These are phyloP conservation scores for Ctenopoma kingsleyae DNA, from an alignment of 2,797 vertebrate genomes.

Conservation along the genomic window DNA sequence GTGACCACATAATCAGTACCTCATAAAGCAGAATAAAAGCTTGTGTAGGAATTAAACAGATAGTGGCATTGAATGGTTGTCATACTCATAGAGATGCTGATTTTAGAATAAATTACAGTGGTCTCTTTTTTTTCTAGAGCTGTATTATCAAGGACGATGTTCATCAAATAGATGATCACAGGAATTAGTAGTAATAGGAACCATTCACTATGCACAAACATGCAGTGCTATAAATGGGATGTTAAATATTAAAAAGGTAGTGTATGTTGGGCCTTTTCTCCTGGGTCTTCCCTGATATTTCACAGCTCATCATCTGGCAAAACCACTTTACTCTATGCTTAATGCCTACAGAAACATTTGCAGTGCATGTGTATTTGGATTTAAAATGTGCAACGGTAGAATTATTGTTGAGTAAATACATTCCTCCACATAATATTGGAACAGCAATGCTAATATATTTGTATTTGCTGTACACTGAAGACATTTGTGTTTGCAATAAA, in stretches of 20 bases:
- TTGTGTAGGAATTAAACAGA: too few species aligned
- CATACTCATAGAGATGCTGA: too few species aligned
- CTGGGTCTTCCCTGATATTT: conserved; percentile 51
- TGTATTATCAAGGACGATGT: conserved; percentile 5
- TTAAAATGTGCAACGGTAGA: conserved; percentile 2
- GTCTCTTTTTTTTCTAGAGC: too few species aligned
- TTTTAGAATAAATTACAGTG: too few species aligned
- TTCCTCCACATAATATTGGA: background rate
- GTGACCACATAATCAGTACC: too few species aligned
- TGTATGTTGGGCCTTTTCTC: conserved; percentile 28
- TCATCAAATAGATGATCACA: background rate
- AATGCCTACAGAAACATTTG: conserved; percentile 42
- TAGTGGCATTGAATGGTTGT: too few species aligned
- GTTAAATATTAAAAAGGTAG: conserved; percentile 37
- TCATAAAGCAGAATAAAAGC: too few species aligned
- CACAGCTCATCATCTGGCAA: conserved; percentile 55
- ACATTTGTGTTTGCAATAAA: background rate
- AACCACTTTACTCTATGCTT: conserved; percentile 31
- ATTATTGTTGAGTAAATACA: background rate
- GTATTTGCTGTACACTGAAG: too few species aligned
- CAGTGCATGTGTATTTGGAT: conserved; percentile 42
- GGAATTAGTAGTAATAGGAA: conserved; percentile 17
- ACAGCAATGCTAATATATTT: conserved; percentile 12
- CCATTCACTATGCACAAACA: conserved; percentile 36
- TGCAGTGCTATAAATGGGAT: conserved; percentile 31